Conservation (phyloP, 2,797 vertebrate genomes). For the Hapalemur alaotrensis region DNA sequence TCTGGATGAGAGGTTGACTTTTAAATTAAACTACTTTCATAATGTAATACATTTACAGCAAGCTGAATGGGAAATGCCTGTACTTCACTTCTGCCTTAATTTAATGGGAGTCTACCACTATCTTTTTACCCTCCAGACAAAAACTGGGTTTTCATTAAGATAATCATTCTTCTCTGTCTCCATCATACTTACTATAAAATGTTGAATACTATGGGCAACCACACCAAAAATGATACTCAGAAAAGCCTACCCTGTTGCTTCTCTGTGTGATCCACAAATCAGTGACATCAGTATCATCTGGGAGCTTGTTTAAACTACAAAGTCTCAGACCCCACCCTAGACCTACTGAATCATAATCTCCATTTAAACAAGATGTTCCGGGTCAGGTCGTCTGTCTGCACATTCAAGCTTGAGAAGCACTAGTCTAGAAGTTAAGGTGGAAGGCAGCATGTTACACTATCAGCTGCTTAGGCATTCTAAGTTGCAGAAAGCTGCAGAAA, state of each 20-base stretch:
- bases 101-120: neutral
- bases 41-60: neutral
- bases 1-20: neutral
- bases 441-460: neutral
- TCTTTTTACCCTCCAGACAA: neutral
- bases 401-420: neutral
- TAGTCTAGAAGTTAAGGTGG: neutral
- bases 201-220: neutral
- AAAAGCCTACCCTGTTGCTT: neutral
- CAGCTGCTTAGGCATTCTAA: neutral
- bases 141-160: neutral
- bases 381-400: neutral
- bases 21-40: constrained; percentile 4
- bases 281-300: neutral
- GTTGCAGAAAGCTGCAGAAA: constrained; percentile 30
- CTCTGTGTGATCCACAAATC: neutral
- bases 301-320: neutral
- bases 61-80: neutral
- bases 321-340: neutral
- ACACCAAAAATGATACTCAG: neutral
- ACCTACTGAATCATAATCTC: neutral
- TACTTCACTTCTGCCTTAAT: neutral
- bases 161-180: neutral
- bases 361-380: neutral
- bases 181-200: neutral